Evolutionary conservation across 2,113 vertebrate species (phyloP).

Genomic region (Gambusia holbrooki): DNA sequence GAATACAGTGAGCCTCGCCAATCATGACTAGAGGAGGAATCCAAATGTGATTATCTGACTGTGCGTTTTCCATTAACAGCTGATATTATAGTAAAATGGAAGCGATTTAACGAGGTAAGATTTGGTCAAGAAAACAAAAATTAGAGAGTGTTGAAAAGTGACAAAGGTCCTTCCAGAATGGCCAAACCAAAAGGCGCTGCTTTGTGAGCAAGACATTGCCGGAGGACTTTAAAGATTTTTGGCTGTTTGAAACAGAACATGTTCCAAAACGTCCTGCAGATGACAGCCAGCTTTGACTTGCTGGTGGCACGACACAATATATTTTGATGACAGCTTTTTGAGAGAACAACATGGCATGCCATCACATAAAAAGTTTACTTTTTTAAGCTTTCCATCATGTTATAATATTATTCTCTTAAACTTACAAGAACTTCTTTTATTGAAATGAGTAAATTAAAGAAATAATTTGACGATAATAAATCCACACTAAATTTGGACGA

Average conservation of each 20-base stretch:
- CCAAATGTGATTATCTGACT: slow-evolving; percentile 29
- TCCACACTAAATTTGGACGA: no score
- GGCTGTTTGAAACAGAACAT: not conserved
- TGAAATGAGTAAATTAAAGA: no score
- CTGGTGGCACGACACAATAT: not conserved
- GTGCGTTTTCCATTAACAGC: slow-evolving; percentile 36
- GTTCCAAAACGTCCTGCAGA: not conserved
- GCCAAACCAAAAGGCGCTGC: not conserved
- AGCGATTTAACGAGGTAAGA: slow-evolving; percentile 6
- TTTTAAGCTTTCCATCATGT: no score
- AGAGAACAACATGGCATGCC: not conserved
- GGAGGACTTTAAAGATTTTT: not conserved
- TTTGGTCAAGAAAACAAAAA: not conserved
- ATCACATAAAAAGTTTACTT: no score
- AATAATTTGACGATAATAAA: no score
- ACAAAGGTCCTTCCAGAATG: not conserved
- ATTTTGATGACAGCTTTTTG: not conserved
- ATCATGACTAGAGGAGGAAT: not conserved
- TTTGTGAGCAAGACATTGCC: not conserved
- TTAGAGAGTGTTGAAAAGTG: not conserved
- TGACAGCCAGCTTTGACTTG: not conserved
- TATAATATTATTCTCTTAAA: no score
- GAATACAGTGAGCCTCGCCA: slow-evolving; percentile 26
- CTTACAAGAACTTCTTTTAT: no score
- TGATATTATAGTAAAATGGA: slow-evolving; percentile 8